Percentiles rank a stretch among this genome's conserved stretches.
phyloP scores from a whole-genome alignment of 2,113 vertebrate genomes.

The Chinchilla lanigera region DNA sequence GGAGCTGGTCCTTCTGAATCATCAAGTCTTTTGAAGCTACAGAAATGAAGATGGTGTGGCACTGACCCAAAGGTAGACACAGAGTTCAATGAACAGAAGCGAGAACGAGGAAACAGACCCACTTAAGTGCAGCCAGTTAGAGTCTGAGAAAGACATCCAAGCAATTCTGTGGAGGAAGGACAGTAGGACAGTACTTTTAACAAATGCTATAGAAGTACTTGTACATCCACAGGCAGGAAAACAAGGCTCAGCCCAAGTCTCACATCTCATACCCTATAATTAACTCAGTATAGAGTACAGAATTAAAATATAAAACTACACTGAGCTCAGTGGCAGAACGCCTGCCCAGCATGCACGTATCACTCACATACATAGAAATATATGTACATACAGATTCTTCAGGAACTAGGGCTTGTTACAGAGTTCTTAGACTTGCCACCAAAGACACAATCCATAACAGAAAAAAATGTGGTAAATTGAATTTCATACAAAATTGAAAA shows the following conservation, averaged over 20 bases:
- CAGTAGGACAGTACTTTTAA: background rate
- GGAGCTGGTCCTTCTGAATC: too few species aligned
- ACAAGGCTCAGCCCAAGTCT: background rate
- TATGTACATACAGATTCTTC: background rate
- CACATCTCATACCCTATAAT: background rate
- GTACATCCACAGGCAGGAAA: background rate
- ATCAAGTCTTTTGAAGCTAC: background rate
- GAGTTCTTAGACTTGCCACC: background rate
- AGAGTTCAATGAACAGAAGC: background rate
- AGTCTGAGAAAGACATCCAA: background rate
- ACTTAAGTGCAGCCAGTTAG: background rate
- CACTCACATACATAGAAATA: background rate
- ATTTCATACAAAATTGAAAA: background rate
- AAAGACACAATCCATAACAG: background rate
- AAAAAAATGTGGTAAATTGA: background rate
- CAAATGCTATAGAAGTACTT: background rate
- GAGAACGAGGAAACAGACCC: background rate
- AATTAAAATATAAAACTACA: background rate
- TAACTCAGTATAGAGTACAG: background rate
- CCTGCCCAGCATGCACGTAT: background rate
- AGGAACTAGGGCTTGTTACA: background rate
- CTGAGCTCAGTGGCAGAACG: too few species aligned
- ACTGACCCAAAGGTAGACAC: background rate
- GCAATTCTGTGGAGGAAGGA: background rate
- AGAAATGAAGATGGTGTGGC: background rate